Conservation (phyloP, 2,113 vertebrate genomes). For the Apaloderma vittatum region DNA sequence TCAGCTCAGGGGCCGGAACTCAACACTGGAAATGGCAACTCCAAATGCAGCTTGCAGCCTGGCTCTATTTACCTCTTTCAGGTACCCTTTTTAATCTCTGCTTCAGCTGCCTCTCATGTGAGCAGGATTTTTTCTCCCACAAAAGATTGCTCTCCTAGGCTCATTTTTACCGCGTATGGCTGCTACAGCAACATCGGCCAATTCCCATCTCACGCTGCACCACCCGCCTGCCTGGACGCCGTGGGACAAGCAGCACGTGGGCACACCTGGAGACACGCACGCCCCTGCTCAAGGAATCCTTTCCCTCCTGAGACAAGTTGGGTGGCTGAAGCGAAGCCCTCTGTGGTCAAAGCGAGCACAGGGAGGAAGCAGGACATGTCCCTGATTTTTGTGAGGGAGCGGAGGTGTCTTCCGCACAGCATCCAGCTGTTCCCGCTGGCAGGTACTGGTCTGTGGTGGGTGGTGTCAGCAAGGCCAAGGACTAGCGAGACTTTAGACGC, state of each 20-base stretch:
- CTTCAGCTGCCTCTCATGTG: constrained; percentile 13
- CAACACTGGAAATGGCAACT: neutral
- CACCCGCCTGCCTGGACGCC: neutral
- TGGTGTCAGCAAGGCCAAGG: neutral
- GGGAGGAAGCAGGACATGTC: neutral
- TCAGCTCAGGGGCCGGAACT: constrained; percentile 39
- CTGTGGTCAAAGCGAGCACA: neutral
- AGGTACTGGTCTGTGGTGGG: neutral
- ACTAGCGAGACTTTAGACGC: neutral
- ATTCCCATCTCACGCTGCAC: neutral
- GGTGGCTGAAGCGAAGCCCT: neutral
- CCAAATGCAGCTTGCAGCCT: neutral
- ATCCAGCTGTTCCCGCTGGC: neutral
- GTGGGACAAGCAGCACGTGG: neutral
- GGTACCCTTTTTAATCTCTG: constrained; percentile 4
- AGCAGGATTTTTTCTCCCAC: neutral
- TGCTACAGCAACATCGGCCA: neutral
- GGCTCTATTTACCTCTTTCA: neutral
- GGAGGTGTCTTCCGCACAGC: neutral
- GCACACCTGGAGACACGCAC: neutral
- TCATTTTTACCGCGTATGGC: neutral
- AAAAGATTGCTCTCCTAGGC: neutral
- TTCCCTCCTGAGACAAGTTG: neutral
- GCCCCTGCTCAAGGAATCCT: neutral
- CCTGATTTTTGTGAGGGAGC: neutral